Evolutionary conservation across 2,888 invertebrate genomes (phyloP).

Genomic region (Acronicta alni): DNA sequence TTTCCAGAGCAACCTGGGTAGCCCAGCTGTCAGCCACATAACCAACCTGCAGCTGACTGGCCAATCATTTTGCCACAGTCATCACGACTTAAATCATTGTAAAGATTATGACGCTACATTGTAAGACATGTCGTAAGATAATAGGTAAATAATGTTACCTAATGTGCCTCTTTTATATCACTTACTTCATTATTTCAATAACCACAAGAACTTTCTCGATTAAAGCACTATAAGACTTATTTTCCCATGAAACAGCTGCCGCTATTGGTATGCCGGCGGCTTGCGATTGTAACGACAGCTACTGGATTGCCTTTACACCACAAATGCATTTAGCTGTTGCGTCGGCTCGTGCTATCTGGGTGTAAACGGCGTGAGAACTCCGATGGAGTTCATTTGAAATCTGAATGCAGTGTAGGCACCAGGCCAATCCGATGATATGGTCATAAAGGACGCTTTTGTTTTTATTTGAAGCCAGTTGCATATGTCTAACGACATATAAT

Average conservation of each 20-base stretch:
- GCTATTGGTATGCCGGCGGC: constrained; percentile 28
- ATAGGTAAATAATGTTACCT: no score
- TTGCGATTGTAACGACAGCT: constrained; percentile 13
- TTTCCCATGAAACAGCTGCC: neutral
- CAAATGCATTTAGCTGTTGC: constrained; percentile 46
- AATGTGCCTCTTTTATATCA: no score
- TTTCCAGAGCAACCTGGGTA: no score
- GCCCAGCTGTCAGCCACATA: no score
- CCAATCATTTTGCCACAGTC: no score
- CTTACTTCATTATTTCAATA: no score
- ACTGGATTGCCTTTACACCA: constrained; percentile 42
- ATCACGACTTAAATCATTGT: no score
- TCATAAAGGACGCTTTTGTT: constrained; percentile 2
- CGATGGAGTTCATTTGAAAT: constrained; percentile 11
- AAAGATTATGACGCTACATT: no score
- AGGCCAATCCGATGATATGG: constrained; percentile 23
- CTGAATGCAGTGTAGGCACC: constrained; percentile 8
- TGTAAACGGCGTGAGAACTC: constrained; percentile 30
- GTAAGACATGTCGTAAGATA: no score
- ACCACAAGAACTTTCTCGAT: neutral
- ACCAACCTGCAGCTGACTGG: no score
- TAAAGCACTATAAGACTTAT: neutral
- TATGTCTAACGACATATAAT: neutral
- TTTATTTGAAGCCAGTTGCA: neutral
- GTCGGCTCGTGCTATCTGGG: constrained; percentile 30